Base-by-base conservation (phyloP, 1,140 invertebrate genomes). In the Zaprionus kolodkinae region DNA sequence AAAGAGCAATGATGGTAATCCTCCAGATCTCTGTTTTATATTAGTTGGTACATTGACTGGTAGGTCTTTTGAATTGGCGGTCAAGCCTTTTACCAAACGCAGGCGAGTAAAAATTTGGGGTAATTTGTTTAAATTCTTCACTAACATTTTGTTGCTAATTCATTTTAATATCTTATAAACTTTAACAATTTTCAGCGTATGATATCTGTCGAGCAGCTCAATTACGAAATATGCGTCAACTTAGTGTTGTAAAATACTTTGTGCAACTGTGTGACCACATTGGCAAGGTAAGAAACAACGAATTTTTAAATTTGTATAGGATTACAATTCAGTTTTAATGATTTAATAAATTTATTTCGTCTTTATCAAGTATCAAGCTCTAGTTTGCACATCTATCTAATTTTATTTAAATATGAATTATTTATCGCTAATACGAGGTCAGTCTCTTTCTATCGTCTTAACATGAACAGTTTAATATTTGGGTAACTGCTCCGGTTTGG, bases 161-260 rank as follows among this genome's bases (percentile, higher is more conserved):
- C 80, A 87, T 87, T 69, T 57, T 77, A 67, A 7, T 30, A 48
- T 69, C 50, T 35, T 25, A 43, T 36, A 36, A 68, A 74, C 48
- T 55, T 54, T 38, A 38, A 67, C 43, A 60, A 54, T 72, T 56
- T 55, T 35, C 7, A 11, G 10, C 15, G 56, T 35, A 33, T 54
- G 45, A 59, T 68, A 33, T 56, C 50, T 6, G 52, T 50, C 10
- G 56, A 52, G 30, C 11, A 55, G 56, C 21, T 45, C 38, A 71
- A 73, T 83, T 83, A 85, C 84, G 82, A 85, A 86, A 85, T 86
- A 48, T 45, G 27, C 38, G 25, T 40, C 36, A 79, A 85, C 70
- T 30, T 27, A 82, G 82, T 86, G 82, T 68, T 86, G 83, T 27
- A 73, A 72, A 79, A 48, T 11, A 13, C 12, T 10, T 25, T 10